phyloP scores from a whole-genome alignment of 2,888 invertebrate genomes.

The Acholoe squamosa region DNA sequence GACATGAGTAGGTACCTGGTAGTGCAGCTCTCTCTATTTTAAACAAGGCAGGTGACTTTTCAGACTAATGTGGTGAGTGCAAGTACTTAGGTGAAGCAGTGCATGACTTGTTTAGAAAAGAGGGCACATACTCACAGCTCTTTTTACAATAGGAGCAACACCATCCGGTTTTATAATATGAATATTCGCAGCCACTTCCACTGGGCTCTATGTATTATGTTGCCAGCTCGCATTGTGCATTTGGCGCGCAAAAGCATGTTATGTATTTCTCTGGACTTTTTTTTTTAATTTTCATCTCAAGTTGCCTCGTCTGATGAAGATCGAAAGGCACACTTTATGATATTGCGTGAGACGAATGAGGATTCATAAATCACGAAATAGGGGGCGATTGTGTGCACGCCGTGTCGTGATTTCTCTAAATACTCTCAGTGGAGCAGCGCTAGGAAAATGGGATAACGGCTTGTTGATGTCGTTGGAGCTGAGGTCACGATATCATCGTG shows the following conservation, averaged over 20 bases:
- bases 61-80: no score
- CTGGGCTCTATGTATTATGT: neutral
- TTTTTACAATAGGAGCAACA: neutral
- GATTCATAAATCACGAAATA: slow-evolving; percentile 32
- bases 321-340: slow-evolving; percentile 35
- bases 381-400: slow-evolving; percentile 15
- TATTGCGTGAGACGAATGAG: slow-evolving; percentile 44
- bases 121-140: no score
- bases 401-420: slow-evolving; percentile 24
- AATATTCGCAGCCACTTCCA: slow-evolving; percentile 14
- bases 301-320: slow-evolving; percentile 35
- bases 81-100: no score
- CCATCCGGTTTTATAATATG: neutral
- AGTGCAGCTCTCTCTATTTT: no score
- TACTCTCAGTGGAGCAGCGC: neutral
- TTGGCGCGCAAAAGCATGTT: slow-evolving; percentile 1
- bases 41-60: no score
- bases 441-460: neutral
- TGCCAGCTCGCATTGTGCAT: neutral
- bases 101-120: no score
- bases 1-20: no score
- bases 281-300: slow-evolving; percentile 35
- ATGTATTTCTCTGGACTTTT: slow-evolving; percentile 8
- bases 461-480: slow-evolving; percentile 2
- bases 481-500: neutral